These are phyloP conservation scores for Beroe ovata DNA, from an alignment of 37 sponge, comb jelly and placozoan genomes.

Conservation along the genomic window DNA sequence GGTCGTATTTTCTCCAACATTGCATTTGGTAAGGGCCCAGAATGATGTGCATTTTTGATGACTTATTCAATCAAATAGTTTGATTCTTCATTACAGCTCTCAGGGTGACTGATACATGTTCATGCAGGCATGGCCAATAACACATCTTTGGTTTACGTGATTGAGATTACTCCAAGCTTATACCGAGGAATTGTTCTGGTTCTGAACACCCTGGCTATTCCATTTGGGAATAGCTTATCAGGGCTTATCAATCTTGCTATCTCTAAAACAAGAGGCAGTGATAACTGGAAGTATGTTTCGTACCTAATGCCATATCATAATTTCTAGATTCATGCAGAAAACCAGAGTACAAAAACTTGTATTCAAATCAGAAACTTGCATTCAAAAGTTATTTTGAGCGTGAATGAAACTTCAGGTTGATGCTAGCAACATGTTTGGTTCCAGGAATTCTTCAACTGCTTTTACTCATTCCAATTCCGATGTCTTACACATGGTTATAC, in stretches of 20 bases:
- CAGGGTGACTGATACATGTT: too few relatives aligned
- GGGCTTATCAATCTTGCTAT: slow-evolving; percentile 49
- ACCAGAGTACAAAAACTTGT: too few relatives aligned
- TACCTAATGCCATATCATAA: too few relatives aligned
- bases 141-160: slow-evolving; percentile 10
- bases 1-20: slow-evolving; percentile 19
- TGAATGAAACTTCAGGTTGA: slow-evolving; percentile 27
- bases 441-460: slow-evolving; percentile 6
- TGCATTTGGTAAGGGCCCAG: slow-evolving; percentile 21
- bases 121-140: slow-evolving; percentile 48
- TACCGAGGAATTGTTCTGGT: slow-evolving; percentile 16
- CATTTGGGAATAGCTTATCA: slow-evolving; percentile 40
- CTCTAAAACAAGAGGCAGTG: slow-evolving; percentile 7
- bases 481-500: slow-evolving; percentile 10
- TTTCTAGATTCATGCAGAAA: too few relatives aligned
- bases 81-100: too few relatives aligned
- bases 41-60: not conserved
- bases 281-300: not conserved
- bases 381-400: too few relatives aligned
- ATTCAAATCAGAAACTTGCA: too few relatives aligned
- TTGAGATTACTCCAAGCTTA: slow-evolving; percentile 27
- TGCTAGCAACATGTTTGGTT: slow-evolving; percentile 1
- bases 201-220: not conserved
- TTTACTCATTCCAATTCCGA: slow-evolving; percentile 10
- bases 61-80: not conserved